Conservation (phyloP, 1,140 invertebrate species). For the Glomeris maerens region DNA sequence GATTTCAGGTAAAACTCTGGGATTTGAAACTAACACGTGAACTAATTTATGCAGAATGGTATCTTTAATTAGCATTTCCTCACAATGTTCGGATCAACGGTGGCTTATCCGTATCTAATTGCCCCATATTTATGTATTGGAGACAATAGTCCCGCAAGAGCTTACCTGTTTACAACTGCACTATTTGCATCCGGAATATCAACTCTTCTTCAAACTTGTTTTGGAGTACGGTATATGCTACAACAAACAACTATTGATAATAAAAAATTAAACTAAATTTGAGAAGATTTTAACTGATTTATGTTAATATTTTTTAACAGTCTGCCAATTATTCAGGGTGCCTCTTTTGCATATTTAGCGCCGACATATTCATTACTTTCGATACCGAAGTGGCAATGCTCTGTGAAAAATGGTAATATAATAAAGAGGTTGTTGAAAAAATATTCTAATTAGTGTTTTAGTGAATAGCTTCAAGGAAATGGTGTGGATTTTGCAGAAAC, state of each 20-base stretch:
- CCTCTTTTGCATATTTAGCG: slow-evolving; percentile 70
- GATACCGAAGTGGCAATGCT: slow-evolving; percentile 63
- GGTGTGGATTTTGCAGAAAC: no score
- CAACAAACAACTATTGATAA: no score
- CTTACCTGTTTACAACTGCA: slow-evolving; percentile 70
- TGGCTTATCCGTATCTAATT: slow-evolving; percentile 67
- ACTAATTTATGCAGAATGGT: no score
- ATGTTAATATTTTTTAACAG: no score
- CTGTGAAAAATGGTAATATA: no score
- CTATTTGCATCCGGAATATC: slow-evolving; percentile 74
- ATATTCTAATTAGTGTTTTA: no score
- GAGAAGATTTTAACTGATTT: not conserved
- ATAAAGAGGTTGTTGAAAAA: no score
- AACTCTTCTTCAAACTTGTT: slow-evolving; percentile 61
- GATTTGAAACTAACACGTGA: no score
- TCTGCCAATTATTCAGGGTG: slow-evolving; percentile 56
- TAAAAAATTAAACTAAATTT: no score
- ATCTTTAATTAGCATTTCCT: slow-evolving; percentile 54
- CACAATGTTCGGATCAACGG: slow-evolving; percentile 74
- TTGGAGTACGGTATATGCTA: slow-evolving; percentile 66
- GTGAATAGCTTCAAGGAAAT: no score
- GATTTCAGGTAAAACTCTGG: slow-evolving; percentile 55
- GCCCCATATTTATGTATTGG: slow-evolving; percentile 66
- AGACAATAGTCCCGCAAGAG: slow-evolving; percentile 55
- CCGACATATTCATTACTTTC: slow-evolving; percentile 66